Conservation (phyloP, 2,113 vertebrate species). For the Natator depressus region DNA sequence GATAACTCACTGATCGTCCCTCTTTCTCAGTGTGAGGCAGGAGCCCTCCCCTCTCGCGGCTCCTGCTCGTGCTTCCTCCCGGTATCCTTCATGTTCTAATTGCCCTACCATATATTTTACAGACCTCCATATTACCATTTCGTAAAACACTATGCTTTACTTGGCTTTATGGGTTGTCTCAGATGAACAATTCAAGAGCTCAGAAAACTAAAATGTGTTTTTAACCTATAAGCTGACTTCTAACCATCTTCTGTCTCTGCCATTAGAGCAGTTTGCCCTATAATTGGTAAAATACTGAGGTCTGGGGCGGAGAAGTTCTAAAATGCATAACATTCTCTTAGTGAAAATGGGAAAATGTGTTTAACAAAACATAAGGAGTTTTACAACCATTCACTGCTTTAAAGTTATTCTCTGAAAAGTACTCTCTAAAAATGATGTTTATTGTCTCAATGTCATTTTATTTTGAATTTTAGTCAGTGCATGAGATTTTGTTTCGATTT, state of each 20-base stretch:
- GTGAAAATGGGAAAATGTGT: not conserved
- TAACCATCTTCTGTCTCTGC: not conserved
- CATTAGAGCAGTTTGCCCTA: not conserved
- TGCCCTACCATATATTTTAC: conserved; percentile 4
- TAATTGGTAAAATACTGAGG: not conserved
- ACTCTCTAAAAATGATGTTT: not conserved
- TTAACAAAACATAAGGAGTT: accelerated
- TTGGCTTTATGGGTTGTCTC: not conserved
- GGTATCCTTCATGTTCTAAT: not conserved
- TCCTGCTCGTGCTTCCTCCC: too few species aligned
- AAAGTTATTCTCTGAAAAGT: not conserved
- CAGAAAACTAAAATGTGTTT: not conserved
- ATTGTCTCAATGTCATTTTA: not conserved
- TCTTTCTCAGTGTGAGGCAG: too few species aligned
- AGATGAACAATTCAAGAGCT: not conserved
- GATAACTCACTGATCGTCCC: too few species aligned
- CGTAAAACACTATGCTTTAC: not conserved
- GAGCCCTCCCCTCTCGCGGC: too few species aligned
- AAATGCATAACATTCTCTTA: not conserved
- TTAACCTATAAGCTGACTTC: not conserved
- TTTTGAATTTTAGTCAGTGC: not conserved
- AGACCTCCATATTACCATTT: not conserved
- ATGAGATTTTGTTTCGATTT: not conserved
- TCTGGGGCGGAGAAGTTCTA: not conserved
- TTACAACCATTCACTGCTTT: not conserved